These are phyloP conservation scores for Ageneiosus marmoratus DNA, from an alignment of 2,113 vertebrate species.

Conservation along the genomic window DNA sequence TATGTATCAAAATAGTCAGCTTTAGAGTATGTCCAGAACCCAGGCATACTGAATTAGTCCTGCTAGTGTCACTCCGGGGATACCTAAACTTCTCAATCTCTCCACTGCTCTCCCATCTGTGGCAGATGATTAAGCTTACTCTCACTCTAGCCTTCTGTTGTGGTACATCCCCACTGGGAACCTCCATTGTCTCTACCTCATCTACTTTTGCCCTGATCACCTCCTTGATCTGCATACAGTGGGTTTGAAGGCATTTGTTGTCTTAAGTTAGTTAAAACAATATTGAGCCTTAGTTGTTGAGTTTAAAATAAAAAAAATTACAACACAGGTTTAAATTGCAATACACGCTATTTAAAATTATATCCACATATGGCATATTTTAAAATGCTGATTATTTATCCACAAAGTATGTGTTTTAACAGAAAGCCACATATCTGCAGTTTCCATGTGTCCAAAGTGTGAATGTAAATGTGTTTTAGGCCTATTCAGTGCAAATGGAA, in stretches of 20 bases:
- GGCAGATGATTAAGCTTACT: slow-evolving; percentile 38
- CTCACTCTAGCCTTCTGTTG: not conserved
- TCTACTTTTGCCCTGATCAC: slow-evolving; percentile 8
- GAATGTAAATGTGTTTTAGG: slow-evolving; percentile 1
- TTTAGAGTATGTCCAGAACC: slow-evolving; percentile 33
- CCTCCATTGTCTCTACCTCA: slow-evolving; percentile 16
- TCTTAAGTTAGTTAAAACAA: slow-evolving; percentile 14
- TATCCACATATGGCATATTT: not conserved
- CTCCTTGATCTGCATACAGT: slow-evolving; percentile 30
- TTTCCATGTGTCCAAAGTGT: not conserved
- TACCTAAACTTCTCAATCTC: slow-evolving; percentile 41
- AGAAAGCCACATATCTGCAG: not conserved
- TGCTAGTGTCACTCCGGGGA: slow-evolving; percentile 44
- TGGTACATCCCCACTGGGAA: slow-evolving; percentile 30
- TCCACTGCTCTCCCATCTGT: slow-evolving; percentile 35
- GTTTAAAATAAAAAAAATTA: slow-evolving; percentile 24
- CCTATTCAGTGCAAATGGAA: slow-evolving; percentile 16
- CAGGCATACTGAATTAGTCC: slow-evolving; percentile 47
- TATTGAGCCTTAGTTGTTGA: not conserved
- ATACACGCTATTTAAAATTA: not conserved
- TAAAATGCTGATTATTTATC: not conserved
- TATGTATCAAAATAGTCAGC: slow-evolving; percentile 51
- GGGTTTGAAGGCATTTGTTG: not conserved
- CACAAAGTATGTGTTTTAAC: not conserved
- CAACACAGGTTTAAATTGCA: not conserved